A percentile compares a stretch with the other conserved stretches of the same genome.
These are phyloP conservation scores for Zingel zingel DNA, from an alignment of 2,113 vertebrate genomes.

Conservation along the genomic window DNA sequence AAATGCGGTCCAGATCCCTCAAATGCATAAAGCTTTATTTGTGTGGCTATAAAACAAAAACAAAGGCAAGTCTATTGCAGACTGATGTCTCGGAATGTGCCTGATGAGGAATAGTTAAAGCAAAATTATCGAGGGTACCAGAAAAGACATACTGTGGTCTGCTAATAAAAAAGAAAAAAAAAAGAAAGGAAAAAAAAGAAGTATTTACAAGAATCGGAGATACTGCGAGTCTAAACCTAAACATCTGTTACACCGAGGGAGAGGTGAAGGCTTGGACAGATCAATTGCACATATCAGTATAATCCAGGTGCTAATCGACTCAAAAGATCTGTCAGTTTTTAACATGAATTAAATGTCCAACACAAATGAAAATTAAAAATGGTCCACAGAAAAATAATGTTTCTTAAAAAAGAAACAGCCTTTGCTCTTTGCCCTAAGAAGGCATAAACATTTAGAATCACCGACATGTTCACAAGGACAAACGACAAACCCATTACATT, in stretches of 20 bases:
- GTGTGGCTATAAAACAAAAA: conserved; percentile 45
- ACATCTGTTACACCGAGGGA: conserved; percentile 5
- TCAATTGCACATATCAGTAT: conserved; percentile 52
- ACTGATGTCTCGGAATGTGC: conserved; percentile 73
- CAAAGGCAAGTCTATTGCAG: conserved; percentile 53
- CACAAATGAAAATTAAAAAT: conserved; percentile 35
- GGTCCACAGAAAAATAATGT: conserved; percentile 54
- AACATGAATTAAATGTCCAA: conserved; percentile 17
- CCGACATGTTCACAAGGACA: conserved; percentile 76
- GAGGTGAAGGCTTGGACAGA: conserved; percentile 43
- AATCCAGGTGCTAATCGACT: conserved; percentile 45
- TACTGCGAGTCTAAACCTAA: conserved; percentile 28
- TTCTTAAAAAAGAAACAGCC: conserved; percentile 67
- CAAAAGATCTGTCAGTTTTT: conserved; percentile 35
- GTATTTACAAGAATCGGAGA: conserved; percentile 1
- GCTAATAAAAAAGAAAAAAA: neutral
- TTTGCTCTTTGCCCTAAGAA: conserved; percentile 83
- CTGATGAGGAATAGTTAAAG: conserved; percentile 62
- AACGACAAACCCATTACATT: conserved; percentile 77
- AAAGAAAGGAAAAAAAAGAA: neutral
- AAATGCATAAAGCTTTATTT: conserved; percentile 71
- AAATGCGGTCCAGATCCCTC: conserved; percentile 58
- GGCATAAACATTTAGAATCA: conserved; percentile 79
- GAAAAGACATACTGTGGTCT: conserved; percentile 8
- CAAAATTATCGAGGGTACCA: conserved; percentile 25